Percentiles rank a stretch among this genome's conserved stretches.
Conservation (phyloP, 1,140 invertebrate genomes). For the Sinonovacula constricta region DNA sequence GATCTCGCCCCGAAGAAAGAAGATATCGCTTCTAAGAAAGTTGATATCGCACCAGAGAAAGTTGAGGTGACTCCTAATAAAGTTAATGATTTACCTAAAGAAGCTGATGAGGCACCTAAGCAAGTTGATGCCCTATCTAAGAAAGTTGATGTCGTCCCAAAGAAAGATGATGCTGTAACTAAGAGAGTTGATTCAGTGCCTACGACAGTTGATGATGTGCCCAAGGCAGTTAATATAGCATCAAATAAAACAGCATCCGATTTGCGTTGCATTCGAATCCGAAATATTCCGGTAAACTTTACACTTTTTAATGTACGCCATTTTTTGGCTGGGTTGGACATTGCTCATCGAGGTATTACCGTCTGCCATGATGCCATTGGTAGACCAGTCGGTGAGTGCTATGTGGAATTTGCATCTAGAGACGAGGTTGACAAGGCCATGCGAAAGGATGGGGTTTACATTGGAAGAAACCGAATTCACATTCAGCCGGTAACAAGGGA, state of each 20-base stretch:
- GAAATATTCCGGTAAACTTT: slow-evolving; percentile 24
- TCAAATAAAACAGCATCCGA: neutral
- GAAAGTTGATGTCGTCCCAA: neutral
- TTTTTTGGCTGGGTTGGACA: slow-evolving; percentile 38
- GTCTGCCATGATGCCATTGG: slow-evolving; percentile 48
- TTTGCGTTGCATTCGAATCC: slow-evolving; percentile 22
- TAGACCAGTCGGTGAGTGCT: slow-evolving; percentile 84
- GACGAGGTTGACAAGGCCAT: slow-evolving; percentile 85
- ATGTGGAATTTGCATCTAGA: slow-evolving; percentile 87
- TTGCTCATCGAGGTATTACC: slow-evolving; percentile 28
- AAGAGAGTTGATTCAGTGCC: no score
- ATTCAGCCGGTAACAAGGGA: slow-evolving; percentile 84
- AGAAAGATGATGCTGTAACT: no score
- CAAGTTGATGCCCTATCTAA: slow-evolving; percentile 1
- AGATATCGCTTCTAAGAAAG: no score
- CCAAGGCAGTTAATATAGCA: neutral
- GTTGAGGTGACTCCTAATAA: slow-evolving; percentile 6
- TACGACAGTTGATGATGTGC: neutral
- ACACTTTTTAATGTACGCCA: slow-evolving; percentile 27
- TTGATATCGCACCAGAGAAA: no score
- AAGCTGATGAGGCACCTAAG: neutral
- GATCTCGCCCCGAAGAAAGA: no score
- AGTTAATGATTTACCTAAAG: slow-evolving; percentile 2
- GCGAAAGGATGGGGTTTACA: slow-evolving; percentile 29
- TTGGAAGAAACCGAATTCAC: slow-evolving; percentile 79